Evolutionary conservation across 2,797 vertebrate genomes (phyloP), one percentile per base, ranked within the genome.

Genomic region (Nyctibius grandis): DNA sequence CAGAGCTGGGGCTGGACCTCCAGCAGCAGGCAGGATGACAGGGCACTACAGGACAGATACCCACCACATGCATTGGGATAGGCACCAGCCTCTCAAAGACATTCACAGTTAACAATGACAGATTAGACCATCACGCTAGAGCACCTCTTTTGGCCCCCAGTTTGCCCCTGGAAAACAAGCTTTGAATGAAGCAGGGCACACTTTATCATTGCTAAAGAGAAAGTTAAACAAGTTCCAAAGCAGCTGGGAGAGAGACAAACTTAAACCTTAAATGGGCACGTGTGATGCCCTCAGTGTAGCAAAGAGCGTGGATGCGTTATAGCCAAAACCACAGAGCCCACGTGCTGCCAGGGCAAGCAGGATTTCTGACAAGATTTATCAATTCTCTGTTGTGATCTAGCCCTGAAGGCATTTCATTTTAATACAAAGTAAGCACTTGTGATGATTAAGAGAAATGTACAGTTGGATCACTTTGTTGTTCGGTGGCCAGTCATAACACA

Each of bases 401-500:
- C 78, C 88, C 88, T 89, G 68, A 60, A 97, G 93, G 94, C 93
- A 95, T 96, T 96, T 94, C 74, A 64, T 83, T 95, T 96, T 89
- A 80, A 92, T 89, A 97, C 94, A 96, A 92, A 95, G 86, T 68
- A 96, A 97, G 96, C 91, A 75, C 85, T 94, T 73, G 93, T 11
- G 75, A 95, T 95, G 94, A 96, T 97, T 93, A 93, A 95, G 93
- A 95, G 91, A 95, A 96, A 96, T 19, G 85, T 70, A 26, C 40
- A 76, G 88, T 83, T 96, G 96, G 95, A 95, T 93, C 5, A 6
- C 81, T 96, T 61, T 85, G 91, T 78, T 95, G 94, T 91, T 95
- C 47, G 0, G 90, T 95, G 93, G 96, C 96, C 96, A 97, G 96
- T 95, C 91, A 97, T 95, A 97, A 96, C 94, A 97, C n/a, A 82